Percentiles rank a stretch among this genome's conserved stretches.
These are phyloP conservation scores for Parnassius orleans DNA, from an alignment of 2,888 invertebrate species.

Conservation along the genomic window DNA sequence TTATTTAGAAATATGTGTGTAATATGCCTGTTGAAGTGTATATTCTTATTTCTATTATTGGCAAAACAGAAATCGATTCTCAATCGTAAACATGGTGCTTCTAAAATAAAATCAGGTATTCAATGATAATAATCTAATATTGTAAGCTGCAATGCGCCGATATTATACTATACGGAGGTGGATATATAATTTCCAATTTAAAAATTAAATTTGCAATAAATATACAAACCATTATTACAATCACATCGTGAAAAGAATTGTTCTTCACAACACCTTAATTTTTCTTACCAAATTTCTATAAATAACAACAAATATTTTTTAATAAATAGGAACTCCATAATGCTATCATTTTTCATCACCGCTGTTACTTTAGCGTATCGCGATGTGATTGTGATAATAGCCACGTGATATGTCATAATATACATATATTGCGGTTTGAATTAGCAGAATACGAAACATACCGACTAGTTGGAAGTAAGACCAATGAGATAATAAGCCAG, in stretches of 20 bases:
- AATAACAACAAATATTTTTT: not conserved
- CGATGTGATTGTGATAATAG: slow-evolving; percentile 4
- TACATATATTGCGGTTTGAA: too few relatives aligned
- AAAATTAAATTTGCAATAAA: not conserved
- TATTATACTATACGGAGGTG: not conserved
- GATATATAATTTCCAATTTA: too few relatives aligned
- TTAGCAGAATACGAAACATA: not conserved
- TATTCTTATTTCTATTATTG: too few relatives aligned
- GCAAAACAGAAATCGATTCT: not conserved
- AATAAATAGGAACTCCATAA: slow-evolving; percentile 3
- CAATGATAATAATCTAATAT: not conserved
- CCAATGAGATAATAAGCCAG: not conserved
- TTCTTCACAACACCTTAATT: too few relatives aligned
- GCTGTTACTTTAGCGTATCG: slow-evolving; percentile 19
- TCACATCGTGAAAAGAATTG: too few relatives aligned
- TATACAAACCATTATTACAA: too few relatives aligned
- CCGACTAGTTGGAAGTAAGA: not conserved
- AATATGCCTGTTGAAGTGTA: too few relatives aligned
- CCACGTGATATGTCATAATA: not conserved
- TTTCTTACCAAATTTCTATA: too few relatives aligned
- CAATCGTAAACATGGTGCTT: slow-evolving; percentile 8
- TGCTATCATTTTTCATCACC: slow-evolving; percentile 13
- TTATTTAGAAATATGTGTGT: too few relatives aligned
- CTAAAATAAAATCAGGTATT: not conserved
- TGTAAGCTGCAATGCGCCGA: not conserved